These are phyloP conservation scores for Conistra vaccinii DNA, from an alignment of 2,888 invertebrate genomes.

Conservation along the genomic window DNA sequence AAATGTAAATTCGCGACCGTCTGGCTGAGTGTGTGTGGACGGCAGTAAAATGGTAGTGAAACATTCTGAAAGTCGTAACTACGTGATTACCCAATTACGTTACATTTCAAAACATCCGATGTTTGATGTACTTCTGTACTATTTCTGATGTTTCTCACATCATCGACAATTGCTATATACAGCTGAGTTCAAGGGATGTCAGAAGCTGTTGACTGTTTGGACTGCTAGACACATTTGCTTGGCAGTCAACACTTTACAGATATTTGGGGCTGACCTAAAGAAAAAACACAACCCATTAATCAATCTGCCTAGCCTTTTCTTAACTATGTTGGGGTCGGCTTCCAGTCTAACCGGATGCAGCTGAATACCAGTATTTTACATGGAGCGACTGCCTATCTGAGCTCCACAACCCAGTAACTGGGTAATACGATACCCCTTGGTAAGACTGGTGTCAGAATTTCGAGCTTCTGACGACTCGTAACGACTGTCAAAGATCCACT, in stretches of 20 bases:
- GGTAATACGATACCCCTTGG: too few relatives aligned
- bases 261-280: not conserved
- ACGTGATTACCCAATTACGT: conserved; percentile 55
- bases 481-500: too few relatives aligned
- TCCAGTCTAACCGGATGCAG: too few relatives aligned
- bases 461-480: too few relatives aligned
- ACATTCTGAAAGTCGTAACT: conserved; percentile 58
- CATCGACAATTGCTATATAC: conserved; percentile 29
- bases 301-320: too few relatives aligned
- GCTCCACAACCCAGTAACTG: too few relatives aligned
- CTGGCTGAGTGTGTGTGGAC: conserved; percentile 24
- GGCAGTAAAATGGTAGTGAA: conserved; percentile 51
- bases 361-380: too few relatives aligned
- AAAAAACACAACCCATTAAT: not conserved
- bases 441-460: too few relatives aligned
- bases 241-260: not conserved
- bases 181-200: conserved; percentile 28
- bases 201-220: conserved; percentile 5
- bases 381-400: too few relatives aligned
- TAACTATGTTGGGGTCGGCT: too few relatives aligned
- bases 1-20: conserved; percentile 44
- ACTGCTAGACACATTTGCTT: not conserved
- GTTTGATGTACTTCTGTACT: conserved; percentile 55
- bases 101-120: conserved; percentile 60
- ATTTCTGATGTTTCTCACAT: conserved; percentile 41